Base-by-base conservation (phyloP, 2,797 vertebrate genomes). In the Potorous gilbertii region DNA sequence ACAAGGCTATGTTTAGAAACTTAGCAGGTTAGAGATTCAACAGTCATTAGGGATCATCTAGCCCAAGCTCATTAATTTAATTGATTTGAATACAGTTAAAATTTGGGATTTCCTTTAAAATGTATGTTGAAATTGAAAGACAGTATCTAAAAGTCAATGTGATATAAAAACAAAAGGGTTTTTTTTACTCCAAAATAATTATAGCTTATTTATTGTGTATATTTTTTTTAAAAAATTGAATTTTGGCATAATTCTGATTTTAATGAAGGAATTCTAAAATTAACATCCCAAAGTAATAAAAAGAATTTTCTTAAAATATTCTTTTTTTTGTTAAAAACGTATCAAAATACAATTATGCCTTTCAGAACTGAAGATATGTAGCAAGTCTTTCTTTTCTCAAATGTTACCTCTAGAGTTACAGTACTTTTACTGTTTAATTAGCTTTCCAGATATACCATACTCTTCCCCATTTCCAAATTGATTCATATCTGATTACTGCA, bases 341-440 rank as follows among this genome's bases (percentile, higher is more conserved):
- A 95, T 96, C 94, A 97, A 81, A 97, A 96, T 74, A 94, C 93
- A 96, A 94, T 96, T 94, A 90, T 91, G 12, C 34, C 96, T 91
- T 95, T 96, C 93, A 94, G 90, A 95, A 90, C 92, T 74, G 24
- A 4, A 92, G 1, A 1, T 59, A 92, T 50, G 16, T 55, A n/a
- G 93, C 87, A 74, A 54, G 52, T 46, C 28, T 14, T 96, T 52
- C n/a, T 50, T 52, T 97, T 97, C 28, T 93, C 40, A 91, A 93
- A 87, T 14, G 92, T 54, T 94, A 89, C 54, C 54, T 95, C 93
- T 89, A 93, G 52, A 96, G 87, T 93, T 93, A 95, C 62, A 91
- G 50, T 91, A 95, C 91, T 93, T 24, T 54, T 59, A 90, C n/a
- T n/a, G n/a, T 96, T 91, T 95, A 59, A 93, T 97, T 96, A 93